Evolutionary conservation across 2,888 invertebrate species (phyloP).

Genomic region (Dasypolia templi): DNA sequence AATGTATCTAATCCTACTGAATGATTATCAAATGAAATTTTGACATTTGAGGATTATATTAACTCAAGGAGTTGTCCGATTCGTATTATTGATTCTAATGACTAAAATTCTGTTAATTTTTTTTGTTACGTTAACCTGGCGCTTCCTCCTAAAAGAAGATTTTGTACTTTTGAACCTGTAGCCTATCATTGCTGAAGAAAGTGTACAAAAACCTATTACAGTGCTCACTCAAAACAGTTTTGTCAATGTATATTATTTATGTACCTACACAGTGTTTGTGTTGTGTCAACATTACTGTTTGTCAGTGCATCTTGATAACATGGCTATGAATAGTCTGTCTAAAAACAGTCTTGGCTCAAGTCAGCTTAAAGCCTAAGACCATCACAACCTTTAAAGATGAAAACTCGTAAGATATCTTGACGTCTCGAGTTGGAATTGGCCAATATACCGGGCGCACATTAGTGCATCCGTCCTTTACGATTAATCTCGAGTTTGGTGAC

Average conservation of each 20-base stretch:
- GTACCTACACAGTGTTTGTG: neutral
- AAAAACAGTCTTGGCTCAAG: conserved; percentile 14
- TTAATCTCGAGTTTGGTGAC: conserved; percentile 76
- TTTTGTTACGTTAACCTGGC: too few species aligned
- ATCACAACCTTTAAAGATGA: conserved; percentile 42
- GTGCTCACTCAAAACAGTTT: neutral
- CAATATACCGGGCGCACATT: conserved; percentile 54
- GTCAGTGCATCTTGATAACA: conserved; percentile 10
- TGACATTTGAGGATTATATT: too few species aligned
- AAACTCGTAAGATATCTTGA: conserved; percentile 39
- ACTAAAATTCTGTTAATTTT: too few species aligned
- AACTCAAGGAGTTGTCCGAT: too few species aligned
- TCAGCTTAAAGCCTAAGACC: conserved; percentile 19
- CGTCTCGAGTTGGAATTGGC: conserved; percentile 45
- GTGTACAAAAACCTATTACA: neutral
- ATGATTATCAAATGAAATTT: too few species aligned
- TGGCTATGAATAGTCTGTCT: neutral
- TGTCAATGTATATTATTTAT: too few species aligned
- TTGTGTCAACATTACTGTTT: neutral
- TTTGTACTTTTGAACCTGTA: neutral
- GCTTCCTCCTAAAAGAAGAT: too few species aligned
- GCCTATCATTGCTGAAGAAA: too few species aligned
- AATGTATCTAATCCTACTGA: too few species aligned
- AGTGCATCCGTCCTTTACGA: conserved; percentile 66
- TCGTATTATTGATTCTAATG: too few species aligned